Base-by-base conservation (phyloP, 1,140 invertebrate species). In the Trinorchestia longiramus region DNA sequence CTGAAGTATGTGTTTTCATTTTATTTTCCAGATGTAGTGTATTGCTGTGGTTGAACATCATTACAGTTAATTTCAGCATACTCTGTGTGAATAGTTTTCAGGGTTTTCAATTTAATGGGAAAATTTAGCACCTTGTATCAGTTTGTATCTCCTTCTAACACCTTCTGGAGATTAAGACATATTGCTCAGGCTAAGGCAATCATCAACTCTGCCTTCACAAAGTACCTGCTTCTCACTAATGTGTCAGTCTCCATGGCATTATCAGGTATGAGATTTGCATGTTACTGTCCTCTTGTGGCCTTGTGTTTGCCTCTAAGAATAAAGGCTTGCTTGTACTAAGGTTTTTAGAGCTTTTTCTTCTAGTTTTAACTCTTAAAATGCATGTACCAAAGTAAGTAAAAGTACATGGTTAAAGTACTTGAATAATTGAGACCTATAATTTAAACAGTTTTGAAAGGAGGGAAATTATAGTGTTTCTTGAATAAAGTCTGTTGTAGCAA, bases 151-250 rank as follows among this genome's bases (percentile, higher is more conserved):
- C 15, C 92, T 94, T 45, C 44, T 47, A n/a, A 47, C 4, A 47
- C 40, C 43, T 40, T 94, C 40, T 42, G 36, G 43, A 94, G 41
- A 36, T 15, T 47, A 40, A 43, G 40, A 43, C 11, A 43, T 94
- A n/a, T 94, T 94, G 4, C 43, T 45, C 92, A 94, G 43, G 44
- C 40, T 94, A 94, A 94, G 36, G 43, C 19, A 15, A 15, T n/a
- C 36, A 94, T 94, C 40, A 96, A 96, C n/a, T 53, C 23, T 41
- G 95, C 95, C 43, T 97, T 97, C 94, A 95, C 96, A 47, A 98
- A 98, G 97, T 98, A 98, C 97, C 97, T 99, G 94, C 97, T 99
- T 23, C 97, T 98, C 95, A 99, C 99, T 94, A 99, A 99, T 97
- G 98, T 99, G n/a, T 98, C 98, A 8, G 98, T 99, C 97, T 99